A percentile compares a stretch with the other conserved stretches of the same genome.
phyloP scores from a whole-genome alignment of 2,797 vertebrate species.

The Apodemus agrarius region DNA sequence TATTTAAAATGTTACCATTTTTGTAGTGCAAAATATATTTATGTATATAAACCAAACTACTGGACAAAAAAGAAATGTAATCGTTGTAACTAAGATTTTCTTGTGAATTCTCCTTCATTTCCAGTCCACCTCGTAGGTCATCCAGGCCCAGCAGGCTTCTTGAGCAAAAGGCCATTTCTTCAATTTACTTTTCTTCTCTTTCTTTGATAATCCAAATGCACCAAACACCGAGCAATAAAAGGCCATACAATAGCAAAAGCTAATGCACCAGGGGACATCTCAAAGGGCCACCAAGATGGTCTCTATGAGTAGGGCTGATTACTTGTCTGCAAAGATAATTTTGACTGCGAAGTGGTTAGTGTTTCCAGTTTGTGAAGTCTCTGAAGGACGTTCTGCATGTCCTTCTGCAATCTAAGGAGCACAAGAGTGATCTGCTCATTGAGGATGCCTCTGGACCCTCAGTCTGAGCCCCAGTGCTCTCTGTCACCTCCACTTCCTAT shows the following conservation, averaged over 20 bases:
- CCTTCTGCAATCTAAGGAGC: conserved; percentile 94
- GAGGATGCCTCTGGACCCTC: conserved; percentile 87
- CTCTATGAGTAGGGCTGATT: no score
- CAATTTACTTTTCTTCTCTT: conserved; percentile 92
- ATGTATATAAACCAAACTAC: conserved; percentile 81
- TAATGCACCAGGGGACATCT: no score
- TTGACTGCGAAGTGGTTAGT: conserved; percentile 91
- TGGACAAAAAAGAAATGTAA: conserved; percentile 79
- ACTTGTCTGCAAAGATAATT: no score
- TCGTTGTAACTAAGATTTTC: conserved; percentile 81
- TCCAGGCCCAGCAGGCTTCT: conserved; percentile 81
- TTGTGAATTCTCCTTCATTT: conserved; percentile 76
- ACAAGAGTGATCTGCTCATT: conserved; percentile 95
- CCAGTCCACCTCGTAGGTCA: conserved; percentile 69
- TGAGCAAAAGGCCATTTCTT: conserved; percentile 78
- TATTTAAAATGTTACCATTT: conserved; percentile 86
- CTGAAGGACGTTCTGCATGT: conserved; percentile 98
- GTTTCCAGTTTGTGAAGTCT: conserved; percentile 95
- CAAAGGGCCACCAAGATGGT: no score
- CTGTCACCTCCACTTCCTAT: conserved; percentile 91
- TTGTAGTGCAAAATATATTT: conserved; percentile 85
- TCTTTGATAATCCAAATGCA: no score
- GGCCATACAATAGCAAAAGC: no score
- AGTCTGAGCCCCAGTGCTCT: conserved; percentile 89
- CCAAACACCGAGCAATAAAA: no score